A percentile compares a stretch with the other conserved stretches of the same genome.
These are phyloP conservation scores for Sturnus vulgaris DNA, from an alignment of 2,113 vertebrate genomes.

Conservation along the genomic window DNA sequence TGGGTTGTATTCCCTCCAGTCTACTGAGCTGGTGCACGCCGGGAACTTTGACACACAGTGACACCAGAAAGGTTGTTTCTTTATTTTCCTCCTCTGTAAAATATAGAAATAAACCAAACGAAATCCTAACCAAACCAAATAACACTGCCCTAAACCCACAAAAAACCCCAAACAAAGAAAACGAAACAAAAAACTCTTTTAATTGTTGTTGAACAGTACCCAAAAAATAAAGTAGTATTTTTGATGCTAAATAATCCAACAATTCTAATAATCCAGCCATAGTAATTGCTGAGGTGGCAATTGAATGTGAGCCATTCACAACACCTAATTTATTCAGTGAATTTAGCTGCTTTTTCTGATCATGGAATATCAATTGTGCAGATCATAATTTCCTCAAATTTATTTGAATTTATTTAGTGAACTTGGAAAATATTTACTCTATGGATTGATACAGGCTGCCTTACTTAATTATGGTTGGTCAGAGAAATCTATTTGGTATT, in stretches of 20 bases:
- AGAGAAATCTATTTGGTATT: constrained; percentile 46
- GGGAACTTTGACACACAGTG: not conserved
- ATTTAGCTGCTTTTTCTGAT: constrained; percentile 38
- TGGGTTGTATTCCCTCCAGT: not conserved
- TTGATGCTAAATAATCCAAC: constrained; percentile 2
- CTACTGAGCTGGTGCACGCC: not conserved
- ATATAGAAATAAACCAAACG: not conserved
- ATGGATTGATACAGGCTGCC: constrained; percentile 47
- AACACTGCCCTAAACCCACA: not conserved
- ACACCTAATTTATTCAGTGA: constrained; percentile 30
- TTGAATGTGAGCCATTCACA: not conserved
- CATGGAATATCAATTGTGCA: constrained; percentile 19
- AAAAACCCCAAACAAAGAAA: not conserved
- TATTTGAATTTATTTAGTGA: constrained; percentile 43
- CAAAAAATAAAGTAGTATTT: not conserved
- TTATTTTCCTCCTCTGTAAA: not conserved
- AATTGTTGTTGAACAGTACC: not conserved
- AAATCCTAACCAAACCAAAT: not conserved
- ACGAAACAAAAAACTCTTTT: not conserved
- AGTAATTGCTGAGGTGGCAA: constrained; percentile 8
- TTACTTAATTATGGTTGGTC: constrained; percentile 56
- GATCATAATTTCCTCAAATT: constrained; percentile 51
- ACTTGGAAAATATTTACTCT: constrained; percentile 60
- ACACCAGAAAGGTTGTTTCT: not conserved
- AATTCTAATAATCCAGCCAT: constrained; percentile 9